Evolutionary conservation across 2,888 invertebrate genomes (phyloP).

Genomic region (Lordiphosa fenestrarum): DNA sequence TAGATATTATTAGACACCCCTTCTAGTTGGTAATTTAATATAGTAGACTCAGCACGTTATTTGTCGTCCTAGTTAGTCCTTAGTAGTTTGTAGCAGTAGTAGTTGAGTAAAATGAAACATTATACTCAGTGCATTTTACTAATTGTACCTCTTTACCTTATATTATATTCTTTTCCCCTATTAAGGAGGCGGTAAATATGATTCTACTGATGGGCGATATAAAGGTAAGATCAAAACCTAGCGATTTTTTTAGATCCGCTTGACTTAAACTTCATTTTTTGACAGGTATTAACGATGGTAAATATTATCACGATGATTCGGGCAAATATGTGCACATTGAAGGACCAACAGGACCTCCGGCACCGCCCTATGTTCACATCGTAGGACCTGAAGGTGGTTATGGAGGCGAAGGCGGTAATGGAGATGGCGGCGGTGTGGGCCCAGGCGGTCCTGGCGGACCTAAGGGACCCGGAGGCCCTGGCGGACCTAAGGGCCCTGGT

Average conservation of each 20-base stretch:
- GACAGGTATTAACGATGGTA: slow-evolving; percentile 67
- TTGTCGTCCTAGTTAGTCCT: slow-evolving; percentile 17
- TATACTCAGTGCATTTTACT: slow-evolving; percentile 34
- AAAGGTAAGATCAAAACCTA: slow-evolving; percentile 50
- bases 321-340: slow-evolving; percentile 79
- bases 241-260: not conserved
- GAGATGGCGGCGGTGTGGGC: slow-evolving; percentile 65
- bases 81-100: slow-evolving; percentile 17
- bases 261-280: not conserved
- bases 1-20: slow-evolving; percentile 2
- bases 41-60: slow-evolving; percentile 3
- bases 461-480: slow-evolving; percentile 66
- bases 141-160: slow-evolving; percentile 45
- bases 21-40: not conserved
- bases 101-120: slow-evolving; percentile 11
- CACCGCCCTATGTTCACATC: slow-evolving; percentile 76
- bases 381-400: slow-evolving; percentile 76
- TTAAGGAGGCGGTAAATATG: slow-evolving; percentile 73
- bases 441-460: slow-evolving; percentile 77
- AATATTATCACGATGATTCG: slow-evolving; percentile 78
- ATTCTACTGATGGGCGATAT: slow-evolving; percentile 56
- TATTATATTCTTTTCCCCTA: slow-evolving; percentile 38
- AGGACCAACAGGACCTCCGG: slow-evolving; percentile 79
- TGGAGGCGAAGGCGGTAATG: slow-evolving; percentile 72
- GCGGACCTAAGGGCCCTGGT: slow-evolving; percentile 71